These are phyloP conservation scores for Diachrysia chrysitis DNA, from an alignment of 2,888 invertebrate genomes.

Conservation along the genomic window DNA sequence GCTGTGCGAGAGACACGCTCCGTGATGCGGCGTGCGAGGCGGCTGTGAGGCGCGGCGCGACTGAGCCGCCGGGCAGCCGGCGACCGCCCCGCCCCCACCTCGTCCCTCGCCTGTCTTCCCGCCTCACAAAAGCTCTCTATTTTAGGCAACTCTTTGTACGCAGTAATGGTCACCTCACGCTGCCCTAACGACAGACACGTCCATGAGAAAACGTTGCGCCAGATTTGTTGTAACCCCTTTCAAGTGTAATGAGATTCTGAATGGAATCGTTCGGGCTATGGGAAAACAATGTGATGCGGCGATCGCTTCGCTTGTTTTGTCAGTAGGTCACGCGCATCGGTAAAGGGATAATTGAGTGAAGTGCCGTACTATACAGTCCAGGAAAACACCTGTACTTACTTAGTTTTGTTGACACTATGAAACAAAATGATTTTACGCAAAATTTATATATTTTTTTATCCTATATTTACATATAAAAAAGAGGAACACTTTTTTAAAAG, in stretches of 20 bases:
- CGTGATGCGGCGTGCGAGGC: constrained; percentile 82
- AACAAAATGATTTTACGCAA: constrained; percentile 6
- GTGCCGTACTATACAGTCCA: constrained; percentile 53
- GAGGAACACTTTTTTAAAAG: background rate
- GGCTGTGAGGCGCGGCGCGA: constrained; percentile 86
- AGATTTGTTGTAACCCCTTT: constrained; percentile 86
- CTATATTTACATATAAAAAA: background rate
- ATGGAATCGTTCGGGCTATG: constrained; percentile 84
- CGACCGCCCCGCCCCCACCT: constrained; percentile 86
- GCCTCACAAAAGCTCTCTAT: constrained; percentile 89
- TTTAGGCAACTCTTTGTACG: constrained; percentile 89
- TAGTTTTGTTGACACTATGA: background rate
- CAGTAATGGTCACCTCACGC: constrained; percentile 89
- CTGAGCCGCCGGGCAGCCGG: constrained; percentile 86
- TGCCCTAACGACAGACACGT: constrained; percentile 88
- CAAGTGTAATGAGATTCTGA: constrained; percentile 88
- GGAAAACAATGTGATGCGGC: constrained; percentile 83
- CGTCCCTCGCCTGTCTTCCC: constrained; percentile 80
- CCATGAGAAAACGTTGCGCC: constrained; percentile 87
- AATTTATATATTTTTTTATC: background rate
- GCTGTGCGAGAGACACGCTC: constrained; percentile 72
- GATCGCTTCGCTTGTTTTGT: constrained; percentile 78
- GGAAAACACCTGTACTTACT: constrained; percentile 28
- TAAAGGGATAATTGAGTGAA: constrained; percentile 64
- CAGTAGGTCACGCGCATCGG: constrained; percentile 81